Evolutionary conservation across 2,888 invertebrate genomes (phyloP).

Genomic region (Agrotis exclamationis): DNA sequence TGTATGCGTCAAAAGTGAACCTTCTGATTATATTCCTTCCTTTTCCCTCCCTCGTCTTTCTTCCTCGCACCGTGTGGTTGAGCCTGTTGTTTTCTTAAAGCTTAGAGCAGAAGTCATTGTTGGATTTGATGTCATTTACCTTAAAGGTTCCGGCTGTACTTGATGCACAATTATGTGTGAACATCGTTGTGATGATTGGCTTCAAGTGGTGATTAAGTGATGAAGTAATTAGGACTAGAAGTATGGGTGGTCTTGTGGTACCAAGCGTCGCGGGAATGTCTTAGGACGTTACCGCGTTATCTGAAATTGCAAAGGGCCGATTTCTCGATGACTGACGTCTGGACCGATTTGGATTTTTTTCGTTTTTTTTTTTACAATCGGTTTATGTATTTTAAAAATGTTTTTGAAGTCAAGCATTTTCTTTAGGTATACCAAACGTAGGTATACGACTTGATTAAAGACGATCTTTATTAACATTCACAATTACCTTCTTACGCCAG

Average conservation of each 20-base stretch:
- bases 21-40: slow-evolving; percentile 22
- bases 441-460: neutral
- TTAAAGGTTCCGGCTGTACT: slow-evolving; percentile 47
- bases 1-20: slow-evolving; percentile 1
- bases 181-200: neutral
- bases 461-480: neutral
- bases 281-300: too few relatives aligned
- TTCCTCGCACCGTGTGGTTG: slow-evolving; percentile 16
- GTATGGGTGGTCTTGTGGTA: too few relatives aligned
- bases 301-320: too few relatives aligned
- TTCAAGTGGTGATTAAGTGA: neutral
- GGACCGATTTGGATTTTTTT: too few relatives aligned
- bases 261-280: too few relatives aligned
- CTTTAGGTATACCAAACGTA: too few relatives aligned
- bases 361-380: too few relatives aligned
- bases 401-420: too few relatives aligned
- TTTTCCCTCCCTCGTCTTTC: neutral
- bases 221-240: neutral
- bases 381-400: too few relatives aligned
- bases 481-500: neutral
- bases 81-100: slow-evolving; percentile 53
- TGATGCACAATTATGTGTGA: slow-evolving; percentile 28
- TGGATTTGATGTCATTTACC: slow-evolving; percentile 54
- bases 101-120: slow-evolving; percentile 49
- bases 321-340: too few relatives aligned